Evolutionary conservation across 1,140 invertebrate species (phyloP).

Genomic region (Linepithema humile): DNA sequence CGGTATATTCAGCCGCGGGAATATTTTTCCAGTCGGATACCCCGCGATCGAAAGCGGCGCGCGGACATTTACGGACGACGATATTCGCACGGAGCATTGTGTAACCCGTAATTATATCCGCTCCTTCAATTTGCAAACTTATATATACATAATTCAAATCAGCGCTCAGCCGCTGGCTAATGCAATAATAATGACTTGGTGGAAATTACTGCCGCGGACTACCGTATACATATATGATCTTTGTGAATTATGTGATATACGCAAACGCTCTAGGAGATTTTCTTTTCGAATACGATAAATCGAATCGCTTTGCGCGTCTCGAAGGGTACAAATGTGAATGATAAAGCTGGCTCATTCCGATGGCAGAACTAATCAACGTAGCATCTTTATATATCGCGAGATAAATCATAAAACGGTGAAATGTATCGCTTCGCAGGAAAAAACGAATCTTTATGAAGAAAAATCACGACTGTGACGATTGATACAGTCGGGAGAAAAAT

Average conservation of each 20-base stretch:
- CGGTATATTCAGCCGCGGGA: too few relatives aligned
- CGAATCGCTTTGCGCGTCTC: neutral
- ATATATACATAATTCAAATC: slow-evolving; percentile 70
- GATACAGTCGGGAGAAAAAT: neutral
- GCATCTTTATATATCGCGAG: neutral
- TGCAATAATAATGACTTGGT: slow-evolving; percentile 70
- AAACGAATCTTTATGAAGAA: neutral
- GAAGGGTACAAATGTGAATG: neutral
- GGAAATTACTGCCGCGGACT: slow-evolving; percentile 53
- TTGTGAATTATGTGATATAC: slow-evolving; percentile 24
- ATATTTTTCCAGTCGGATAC: too few relatives aligned
- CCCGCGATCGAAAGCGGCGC: neutral
- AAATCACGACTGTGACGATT: neutral
- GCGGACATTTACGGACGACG: slow-evolving; percentile 12
- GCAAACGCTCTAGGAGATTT: slow-evolving; percentile 22
- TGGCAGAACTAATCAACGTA: neutral
- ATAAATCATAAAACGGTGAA: neutral
- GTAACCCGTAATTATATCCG: slow-evolving; percentile 63
- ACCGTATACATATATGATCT: slow-evolving; percentile 12
- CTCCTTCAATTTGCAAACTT: slow-evolving; percentile 65
- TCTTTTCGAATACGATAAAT: neutral
- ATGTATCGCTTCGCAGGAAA: neutral
- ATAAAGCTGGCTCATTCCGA: neutral
- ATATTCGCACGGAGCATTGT: slow-evolving; percentile 14
- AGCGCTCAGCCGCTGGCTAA: slow-evolving; percentile 58